Base-by-base conservation (phyloP, 2,113 vertebrate species). In the Procavia capensis region DNA sequence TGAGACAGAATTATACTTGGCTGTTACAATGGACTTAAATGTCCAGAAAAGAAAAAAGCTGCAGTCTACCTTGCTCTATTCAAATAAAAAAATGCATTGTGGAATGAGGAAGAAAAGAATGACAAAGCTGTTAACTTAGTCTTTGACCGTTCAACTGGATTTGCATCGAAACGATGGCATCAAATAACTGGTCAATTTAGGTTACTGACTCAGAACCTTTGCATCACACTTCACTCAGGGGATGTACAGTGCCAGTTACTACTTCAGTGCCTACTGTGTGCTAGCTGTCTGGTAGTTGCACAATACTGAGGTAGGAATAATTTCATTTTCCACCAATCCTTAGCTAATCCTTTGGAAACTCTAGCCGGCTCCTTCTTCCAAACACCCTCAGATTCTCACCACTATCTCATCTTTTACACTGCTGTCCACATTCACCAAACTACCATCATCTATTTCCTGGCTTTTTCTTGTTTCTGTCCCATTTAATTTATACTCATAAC, bases 1-100 rank as follows among this genome's bases (percentile, higher is more conserved):
- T 97, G 93, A 57, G 47, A 29, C 19, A 85, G 59, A 94, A 91
- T 76, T 82, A 84, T 3, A n/a, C 5, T 50, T 93, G 75, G 22
- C 41, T 64, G 8, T 41, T 88, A 54, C 36, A 91, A 64, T n/a
- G 93, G 41, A 66, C 11, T 88, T 85, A 85, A 90, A 72, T 27
- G 19, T 80, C 87, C 22, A 85, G 25, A 20, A 61, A 43, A 47
- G n/a, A 80, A 47, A 85, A 39, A 43, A 9, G 82, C 25, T 84
- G 3, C 29, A 41, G 61, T 81, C 61, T 96, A 34, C 41, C 27
- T 79, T 29, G 85, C 43, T 96, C 76, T 39, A 90, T 22, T 68
- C 39, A 92, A 66, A 94, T 75, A 3, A 41, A 87, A 87, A 82
- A 68, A 2, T 27, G 68, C 66, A 61, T 17, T 74, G 14, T 34